Conservation (phyloP, 2,113 vertebrate genomes). For the Sapajus apella region DNA sequence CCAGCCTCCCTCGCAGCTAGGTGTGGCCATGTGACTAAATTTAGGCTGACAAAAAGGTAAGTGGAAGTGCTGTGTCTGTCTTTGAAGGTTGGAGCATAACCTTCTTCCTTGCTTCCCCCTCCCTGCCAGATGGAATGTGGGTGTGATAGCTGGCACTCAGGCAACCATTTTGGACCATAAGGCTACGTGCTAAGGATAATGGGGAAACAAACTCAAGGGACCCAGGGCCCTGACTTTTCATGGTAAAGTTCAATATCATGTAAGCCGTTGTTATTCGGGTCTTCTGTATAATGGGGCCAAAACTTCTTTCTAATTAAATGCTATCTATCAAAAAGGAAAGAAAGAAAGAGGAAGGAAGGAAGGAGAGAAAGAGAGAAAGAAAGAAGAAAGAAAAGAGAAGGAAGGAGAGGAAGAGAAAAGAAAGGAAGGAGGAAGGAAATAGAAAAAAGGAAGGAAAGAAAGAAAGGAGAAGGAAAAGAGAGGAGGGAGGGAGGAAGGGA, state of each 20-base stretch:
- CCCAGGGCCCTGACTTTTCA: neutral
- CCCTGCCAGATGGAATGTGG: neutral
- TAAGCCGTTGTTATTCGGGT: neutral
- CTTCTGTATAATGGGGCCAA: neutral
- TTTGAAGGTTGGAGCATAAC: neutral
- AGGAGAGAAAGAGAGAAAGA: too few species aligned
- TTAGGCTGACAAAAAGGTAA: neutral
- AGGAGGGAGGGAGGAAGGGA: too few species aligned
- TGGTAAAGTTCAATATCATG: neutral
- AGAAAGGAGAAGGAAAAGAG: fast-evolving
- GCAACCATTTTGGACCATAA: neutral
- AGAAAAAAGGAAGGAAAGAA: too few species aligned
- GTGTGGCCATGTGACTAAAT: neutral
- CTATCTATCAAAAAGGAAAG: neutral
- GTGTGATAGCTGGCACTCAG: neutral
- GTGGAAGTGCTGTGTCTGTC: neutral
- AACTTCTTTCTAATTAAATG: neutral
- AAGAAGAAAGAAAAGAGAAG: fast-evolving
- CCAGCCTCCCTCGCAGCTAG: neutral
- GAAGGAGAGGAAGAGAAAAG: too few species aligned
- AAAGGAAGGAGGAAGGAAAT: too few species aligned
- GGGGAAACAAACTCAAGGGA: neutral
- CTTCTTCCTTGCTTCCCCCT: neutral
- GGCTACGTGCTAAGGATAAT: neutral
- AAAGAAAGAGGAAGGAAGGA: fast-evolving